These are phyloP conservation scores for Euschistus heros DNA, from an alignment of 1,140 invertebrate species.

Conservation along the genomic window DNA sequence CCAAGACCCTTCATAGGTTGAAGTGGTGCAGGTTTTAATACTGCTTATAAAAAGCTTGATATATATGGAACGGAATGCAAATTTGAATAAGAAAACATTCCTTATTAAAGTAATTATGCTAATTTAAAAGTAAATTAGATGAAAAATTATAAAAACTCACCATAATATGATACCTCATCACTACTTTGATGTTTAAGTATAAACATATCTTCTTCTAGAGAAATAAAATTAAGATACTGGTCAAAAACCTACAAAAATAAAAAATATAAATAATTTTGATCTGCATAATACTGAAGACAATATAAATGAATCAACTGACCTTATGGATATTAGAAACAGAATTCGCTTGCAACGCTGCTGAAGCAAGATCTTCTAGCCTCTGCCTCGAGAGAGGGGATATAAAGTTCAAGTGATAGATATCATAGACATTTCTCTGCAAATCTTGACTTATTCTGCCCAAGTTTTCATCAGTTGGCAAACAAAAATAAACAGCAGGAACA, in stretches of 20 bases:
- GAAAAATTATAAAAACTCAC: conserved; percentile 39
- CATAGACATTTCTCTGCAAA: conserved; percentile 84
- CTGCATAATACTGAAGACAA: background rate
- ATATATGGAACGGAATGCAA: too few species aligned
- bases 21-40: too few species aligned
- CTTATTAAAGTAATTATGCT: background rate
- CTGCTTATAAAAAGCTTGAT: too few species aligned
- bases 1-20: too few species aligned
- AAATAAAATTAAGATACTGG: conserved; percentile 98
- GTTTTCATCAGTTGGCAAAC: conserved; percentile 95
- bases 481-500: conserved; percentile 97
- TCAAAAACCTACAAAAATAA: conserved; percentile 60
- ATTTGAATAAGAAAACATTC: too few species aligned
- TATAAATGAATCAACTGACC: conserved; percentile 37
- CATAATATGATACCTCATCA: conserved; percentile 85
- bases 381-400: conserved; percentile 90
- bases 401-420: conserved; percentile 95
- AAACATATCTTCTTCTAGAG: conserved; percentile 96
- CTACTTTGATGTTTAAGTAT: conserved; percentile 84
- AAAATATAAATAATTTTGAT: background rate
- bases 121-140: background rate
- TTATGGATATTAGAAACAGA: conserved; percentile 85
- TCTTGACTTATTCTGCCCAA: conserved; percentile 87
- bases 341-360: conserved; percentile 77
- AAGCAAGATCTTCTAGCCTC: conserved; percentile 91